Conservation (phyloP, 2,797 vertebrate genomes). For the Bovichtus diacanthus region DNA sequence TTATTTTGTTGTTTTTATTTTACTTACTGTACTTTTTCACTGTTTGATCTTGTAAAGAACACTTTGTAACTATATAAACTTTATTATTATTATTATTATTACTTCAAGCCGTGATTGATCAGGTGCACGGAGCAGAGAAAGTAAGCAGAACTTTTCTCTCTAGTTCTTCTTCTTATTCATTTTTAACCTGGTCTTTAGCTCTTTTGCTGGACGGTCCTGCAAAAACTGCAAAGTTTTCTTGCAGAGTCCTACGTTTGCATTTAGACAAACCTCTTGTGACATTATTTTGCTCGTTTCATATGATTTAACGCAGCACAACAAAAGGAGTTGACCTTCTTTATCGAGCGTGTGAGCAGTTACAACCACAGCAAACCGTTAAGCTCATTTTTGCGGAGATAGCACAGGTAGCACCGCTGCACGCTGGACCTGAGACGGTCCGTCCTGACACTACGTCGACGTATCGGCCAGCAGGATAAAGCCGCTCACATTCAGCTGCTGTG, state of each 20-base stretch:
- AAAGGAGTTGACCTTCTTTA: background rate
- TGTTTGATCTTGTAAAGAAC: too few relatives aligned
- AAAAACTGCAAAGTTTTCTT: background rate
- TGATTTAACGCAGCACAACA: background rate
- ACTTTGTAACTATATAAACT: too few relatives aligned
- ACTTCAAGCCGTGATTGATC: background rate
- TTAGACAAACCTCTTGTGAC: background rate
- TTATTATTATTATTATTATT: too few relatives aligned
- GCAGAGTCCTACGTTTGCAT: background rate
- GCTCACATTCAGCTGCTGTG: background rate
- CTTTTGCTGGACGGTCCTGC: background rate
- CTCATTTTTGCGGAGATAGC: background rate
- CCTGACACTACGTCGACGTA: too few relatives aligned
- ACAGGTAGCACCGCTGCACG: too few relatives aligned
- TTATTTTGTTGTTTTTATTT: too few relatives aligned
- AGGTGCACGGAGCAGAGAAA: too few relatives aligned
- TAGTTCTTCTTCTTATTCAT: background rate
- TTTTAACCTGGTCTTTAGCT: background rate
- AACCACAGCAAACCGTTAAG: conserved; percentile 2
- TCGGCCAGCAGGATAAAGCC: conserved; percentile 3
- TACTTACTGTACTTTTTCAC: too few relatives aligned
- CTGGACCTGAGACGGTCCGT: too few relatives aligned
- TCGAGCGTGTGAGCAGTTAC: background rate
- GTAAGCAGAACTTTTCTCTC: background rate
- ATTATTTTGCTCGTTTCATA: background rate